Conservation (phyloP, 2,797 vertebrate species). For the Leptodactylus fallax region DNA sequence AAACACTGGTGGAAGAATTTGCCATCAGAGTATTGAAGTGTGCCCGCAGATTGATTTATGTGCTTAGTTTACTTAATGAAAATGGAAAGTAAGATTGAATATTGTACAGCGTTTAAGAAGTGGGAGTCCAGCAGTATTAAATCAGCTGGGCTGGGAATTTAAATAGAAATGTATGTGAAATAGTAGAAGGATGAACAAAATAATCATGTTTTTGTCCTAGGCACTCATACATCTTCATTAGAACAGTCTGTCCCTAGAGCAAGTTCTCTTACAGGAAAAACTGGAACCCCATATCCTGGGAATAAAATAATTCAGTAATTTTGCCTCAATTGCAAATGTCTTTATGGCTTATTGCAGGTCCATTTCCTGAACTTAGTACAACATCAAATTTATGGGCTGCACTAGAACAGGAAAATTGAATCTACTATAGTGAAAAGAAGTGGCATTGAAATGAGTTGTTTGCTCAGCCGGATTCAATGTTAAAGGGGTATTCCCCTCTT, state of each 20-base stretch:
- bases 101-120: slow-evolving; percentile 36
- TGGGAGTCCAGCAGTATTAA: slow-evolving; percentile 35
- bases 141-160: slow-evolving; percentile 40
- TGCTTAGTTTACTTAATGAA: slow-evolving; percentile 53
- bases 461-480: neutral
- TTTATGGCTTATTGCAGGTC: slow-evolving; percentile 17
- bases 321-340: slow-evolving; percentile 8
- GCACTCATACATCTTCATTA: slow-evolving; percentile 32
- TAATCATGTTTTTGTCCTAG: slow-evolving; percentile 34
- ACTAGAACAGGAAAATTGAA: neutral
- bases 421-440: neutral
- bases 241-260: neutral
- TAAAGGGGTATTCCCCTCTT: neutral
- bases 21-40: slow-evolving; percentile 34
- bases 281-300: slow-evolving; percentile 12
- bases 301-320: slow-evolving; percentile 15
- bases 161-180: slow-evolving; percentile 44
- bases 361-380: neutral
- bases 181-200: slow-evolving; percentile 36
- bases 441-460: neutral
- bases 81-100: slow-evolving; percentile 57
- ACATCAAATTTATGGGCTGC: neutral
- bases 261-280: slow-evolving; percentile 6
- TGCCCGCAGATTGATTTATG: slow-evolving; percentile 55
- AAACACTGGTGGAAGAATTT: slow-evolving; percentile 14